Conservation (phyloP, 2,113 vertebrate species). For the Epinephelus moara region DNA sequence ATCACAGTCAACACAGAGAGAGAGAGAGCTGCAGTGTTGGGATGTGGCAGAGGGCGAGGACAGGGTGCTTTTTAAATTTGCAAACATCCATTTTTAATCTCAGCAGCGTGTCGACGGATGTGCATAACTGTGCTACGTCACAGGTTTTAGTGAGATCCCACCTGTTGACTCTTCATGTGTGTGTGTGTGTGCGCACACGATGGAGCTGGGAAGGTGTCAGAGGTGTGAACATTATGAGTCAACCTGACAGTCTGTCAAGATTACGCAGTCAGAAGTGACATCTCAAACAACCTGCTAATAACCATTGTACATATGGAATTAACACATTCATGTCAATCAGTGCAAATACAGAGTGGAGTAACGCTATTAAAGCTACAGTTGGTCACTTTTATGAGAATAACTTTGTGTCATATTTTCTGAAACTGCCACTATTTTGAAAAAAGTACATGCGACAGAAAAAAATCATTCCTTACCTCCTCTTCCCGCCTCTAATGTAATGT, state of each 20-base stretch:
- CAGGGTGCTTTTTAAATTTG: neutral
- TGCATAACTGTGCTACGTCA: neutral
- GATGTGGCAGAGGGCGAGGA: neutral
- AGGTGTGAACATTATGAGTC: conserved; percentile 63
- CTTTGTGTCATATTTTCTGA: no score
- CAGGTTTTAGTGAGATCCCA: conserved; percentile 12
- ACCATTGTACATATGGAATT: conserved; percentile 13
- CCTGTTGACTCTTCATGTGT: conserved; percentile 63
- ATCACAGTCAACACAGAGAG: neutral
- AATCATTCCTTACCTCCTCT: no score
- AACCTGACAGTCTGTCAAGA: conserved; percentile 60
- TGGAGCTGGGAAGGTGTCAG: conserved; percentile 37
- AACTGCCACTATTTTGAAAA: no score
- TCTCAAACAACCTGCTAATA: conserved; percentile 58
- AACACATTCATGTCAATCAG: conserved; percentile 31
- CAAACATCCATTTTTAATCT: neutral
- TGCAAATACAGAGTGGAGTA: neutral
- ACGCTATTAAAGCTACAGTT: neutral
- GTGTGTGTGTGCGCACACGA: neutral
- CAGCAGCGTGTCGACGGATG: neutral
- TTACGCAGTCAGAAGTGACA: conserved; percentile 48
- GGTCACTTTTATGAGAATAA: no score
- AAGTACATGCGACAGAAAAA: no score
- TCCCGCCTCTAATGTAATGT: no score
- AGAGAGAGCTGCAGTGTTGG: neutral